phyloP scores from a whole-genome alignment of 1,140 invertebrate genomes.

The Zaprionus nigranus region DNA sequence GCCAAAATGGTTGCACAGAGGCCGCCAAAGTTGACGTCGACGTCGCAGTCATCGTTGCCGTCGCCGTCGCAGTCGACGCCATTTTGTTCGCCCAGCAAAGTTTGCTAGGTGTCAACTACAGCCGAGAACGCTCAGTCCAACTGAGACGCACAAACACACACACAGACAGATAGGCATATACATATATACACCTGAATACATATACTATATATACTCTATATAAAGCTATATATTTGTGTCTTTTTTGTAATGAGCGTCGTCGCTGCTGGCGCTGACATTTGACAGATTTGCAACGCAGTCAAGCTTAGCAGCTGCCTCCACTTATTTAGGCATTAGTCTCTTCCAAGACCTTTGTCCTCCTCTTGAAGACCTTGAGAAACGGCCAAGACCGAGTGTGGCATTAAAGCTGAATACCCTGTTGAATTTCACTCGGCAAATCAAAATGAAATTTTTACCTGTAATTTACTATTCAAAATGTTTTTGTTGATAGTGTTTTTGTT shows the following conservation, averaged over 20 bases:
- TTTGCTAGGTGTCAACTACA: slow-evolving; percentile 78
- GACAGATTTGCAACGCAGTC: slow-evolving; percentile 72
- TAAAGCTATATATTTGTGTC: slow-evolving; percentile 22
- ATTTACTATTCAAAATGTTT: no score
- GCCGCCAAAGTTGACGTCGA: slow-evolving; percentile 19
- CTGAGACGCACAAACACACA: slow-evolving; percentile 1
- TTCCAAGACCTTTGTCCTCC: background rate
- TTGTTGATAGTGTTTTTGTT: no score
- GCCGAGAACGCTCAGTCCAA: slow-evolving; percentile 30
- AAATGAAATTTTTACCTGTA: no score
- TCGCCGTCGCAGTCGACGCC: slow-evolving; percentile 39
- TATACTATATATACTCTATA: background rate
- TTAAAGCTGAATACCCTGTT: background rate
- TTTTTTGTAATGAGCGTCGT: slow-evolving; percentile 71
- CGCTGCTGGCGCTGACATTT: slow-evolving; percentile 76
- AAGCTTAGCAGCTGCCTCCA: slow-evolving; percentile 43
- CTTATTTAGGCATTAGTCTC: slow-evolving; percentile 68
- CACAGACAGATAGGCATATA: background rate
- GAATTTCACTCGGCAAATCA: background rate
- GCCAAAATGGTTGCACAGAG: slow-evolving; percentile 67
- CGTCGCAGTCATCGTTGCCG: background rate
- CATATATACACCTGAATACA: background rate
- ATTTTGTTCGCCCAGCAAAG: slow-evolving; percentile 63
- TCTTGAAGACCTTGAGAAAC: slow-evolving; percentile 4
- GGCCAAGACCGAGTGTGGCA: background rate